Conservation (phyloP, 2,888 invertebrate genomes). For the Coleophora flavipennella region DNA sequence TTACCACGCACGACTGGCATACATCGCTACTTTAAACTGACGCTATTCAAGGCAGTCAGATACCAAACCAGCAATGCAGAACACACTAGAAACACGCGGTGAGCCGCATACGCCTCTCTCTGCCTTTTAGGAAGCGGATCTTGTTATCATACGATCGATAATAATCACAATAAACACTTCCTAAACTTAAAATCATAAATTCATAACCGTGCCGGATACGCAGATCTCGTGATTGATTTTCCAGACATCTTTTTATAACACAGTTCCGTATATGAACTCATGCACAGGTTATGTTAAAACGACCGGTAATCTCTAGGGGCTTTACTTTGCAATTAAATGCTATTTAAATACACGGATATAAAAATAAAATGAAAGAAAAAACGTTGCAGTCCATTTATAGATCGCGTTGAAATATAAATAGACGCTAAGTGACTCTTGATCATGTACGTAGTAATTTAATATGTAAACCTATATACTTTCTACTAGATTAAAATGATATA, state of each 20-base stretch:
- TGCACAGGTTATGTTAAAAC: constrained; percentile 22
- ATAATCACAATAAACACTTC: constrained; percentile 51
- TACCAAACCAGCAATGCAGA: constrained; percentile 33
- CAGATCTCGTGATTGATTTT: constrained; percentile 45
- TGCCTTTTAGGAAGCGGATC: constrained; percentile 57
- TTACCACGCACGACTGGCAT: constrained; percentile 18
- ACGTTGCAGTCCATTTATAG: too few relatives aligned
- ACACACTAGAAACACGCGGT: constrained; percentile 19
- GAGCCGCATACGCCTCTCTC: constrained; percentile 15
- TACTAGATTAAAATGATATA: too few relatives aligned
- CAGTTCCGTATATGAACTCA: constrained; percentile 62
- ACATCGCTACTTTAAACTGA: neutral
- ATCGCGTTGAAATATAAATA: too few relatives aligned
- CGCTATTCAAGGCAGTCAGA: constrained; percentile 15
- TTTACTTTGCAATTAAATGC: too few relatives aligned
- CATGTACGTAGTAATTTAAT: too few relatives aligned
- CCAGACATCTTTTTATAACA: constrained; percentile 28
- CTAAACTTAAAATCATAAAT: constrained; percentile 50
- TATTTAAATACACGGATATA: too few relatives aligned
- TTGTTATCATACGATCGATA: constrained; percentile 41
- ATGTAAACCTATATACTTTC: too few relatives aligned
- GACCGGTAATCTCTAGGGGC: constrained; percentile 21
- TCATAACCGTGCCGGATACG: constrained; percentile 58
- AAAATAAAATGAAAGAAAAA: too few relatives aligned
- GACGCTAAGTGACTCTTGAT: too few relatives aligned